A percentile compares a stretch with the other conserved stretches of the same genome.
Evolutionary conservation across 2,888 invertebrate genomes (phyloP).

Genomic region (Synergus umbraculus): DNA sequence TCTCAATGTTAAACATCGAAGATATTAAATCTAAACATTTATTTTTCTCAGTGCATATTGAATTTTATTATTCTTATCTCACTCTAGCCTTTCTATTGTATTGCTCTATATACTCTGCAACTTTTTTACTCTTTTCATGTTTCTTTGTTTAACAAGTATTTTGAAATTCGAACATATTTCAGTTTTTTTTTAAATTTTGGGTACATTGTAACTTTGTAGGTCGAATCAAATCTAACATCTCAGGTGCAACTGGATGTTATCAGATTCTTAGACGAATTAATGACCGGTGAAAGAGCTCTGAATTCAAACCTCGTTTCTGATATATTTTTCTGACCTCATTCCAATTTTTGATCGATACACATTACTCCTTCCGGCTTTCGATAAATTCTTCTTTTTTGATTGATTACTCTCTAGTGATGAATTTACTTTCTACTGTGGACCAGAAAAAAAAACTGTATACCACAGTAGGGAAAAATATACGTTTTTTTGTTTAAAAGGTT

Average conservation of each 20-base stretch:
- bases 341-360: background rate
- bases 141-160: background rate
- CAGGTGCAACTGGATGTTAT: constrained; percentile 12
- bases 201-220: background rate
- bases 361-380: background rate
- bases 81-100: no score
- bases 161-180: background rate
- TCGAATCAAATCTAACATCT: background rate
- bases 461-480: background rate
- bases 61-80: no score
- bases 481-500: background rate
- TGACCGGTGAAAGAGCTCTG: background rate
- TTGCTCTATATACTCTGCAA: background rate
- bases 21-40: no score
- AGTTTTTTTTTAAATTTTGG: background rate
- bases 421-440: background rate
- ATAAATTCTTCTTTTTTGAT: background rate
- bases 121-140: constrained; percentile 4
- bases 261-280: background rate
- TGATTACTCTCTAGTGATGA: background rate
- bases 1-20: no score
- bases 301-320: background rate
- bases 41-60: no score
- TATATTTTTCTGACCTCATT: background rate
- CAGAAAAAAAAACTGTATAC: background rate